Evolutionary conservation across 2,888 invertebrate species (phyloP).

Genomic region (Pristionchus arcanus): DNA sequence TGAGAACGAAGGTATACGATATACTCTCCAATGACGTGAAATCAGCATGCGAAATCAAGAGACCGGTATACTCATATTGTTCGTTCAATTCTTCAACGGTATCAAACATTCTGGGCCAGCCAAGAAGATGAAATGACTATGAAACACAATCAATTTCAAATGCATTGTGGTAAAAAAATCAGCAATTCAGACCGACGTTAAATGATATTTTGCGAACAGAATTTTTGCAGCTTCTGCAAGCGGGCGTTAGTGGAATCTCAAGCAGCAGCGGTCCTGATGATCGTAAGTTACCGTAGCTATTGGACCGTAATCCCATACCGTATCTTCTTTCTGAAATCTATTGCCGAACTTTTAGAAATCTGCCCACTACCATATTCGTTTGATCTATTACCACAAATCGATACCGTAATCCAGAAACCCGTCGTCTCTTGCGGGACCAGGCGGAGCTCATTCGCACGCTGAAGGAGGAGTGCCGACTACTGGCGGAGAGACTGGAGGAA

Average conservation of each 20-base stretch:
- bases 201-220: neutral
- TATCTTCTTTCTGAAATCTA: neutral
- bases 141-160: no score
- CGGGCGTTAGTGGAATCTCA: neutral
- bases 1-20: conserved; percentile 17
- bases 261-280: neutral
- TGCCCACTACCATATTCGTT: neutral
- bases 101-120: no score
- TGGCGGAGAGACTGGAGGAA: conserved; percentile 62
- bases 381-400: no score
- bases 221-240: neutral
- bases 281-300: neutral
- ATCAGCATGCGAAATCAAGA: no score
- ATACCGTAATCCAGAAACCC: conserved; percentile 60
- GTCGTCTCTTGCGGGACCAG: conserved; percentile 64
- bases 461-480: conserved; percentile 63
- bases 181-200: no score
- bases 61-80: no score
- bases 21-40: no score
- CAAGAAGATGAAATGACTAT: no score
- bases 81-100: no score
- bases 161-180: no score
- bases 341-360: no score
- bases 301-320: neutral
- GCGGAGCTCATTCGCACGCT: conserved; percentile 65